Base-by-base conservation (phyloP, 2,113 vertebrate species). In the Lontra canadensis region DNA sequence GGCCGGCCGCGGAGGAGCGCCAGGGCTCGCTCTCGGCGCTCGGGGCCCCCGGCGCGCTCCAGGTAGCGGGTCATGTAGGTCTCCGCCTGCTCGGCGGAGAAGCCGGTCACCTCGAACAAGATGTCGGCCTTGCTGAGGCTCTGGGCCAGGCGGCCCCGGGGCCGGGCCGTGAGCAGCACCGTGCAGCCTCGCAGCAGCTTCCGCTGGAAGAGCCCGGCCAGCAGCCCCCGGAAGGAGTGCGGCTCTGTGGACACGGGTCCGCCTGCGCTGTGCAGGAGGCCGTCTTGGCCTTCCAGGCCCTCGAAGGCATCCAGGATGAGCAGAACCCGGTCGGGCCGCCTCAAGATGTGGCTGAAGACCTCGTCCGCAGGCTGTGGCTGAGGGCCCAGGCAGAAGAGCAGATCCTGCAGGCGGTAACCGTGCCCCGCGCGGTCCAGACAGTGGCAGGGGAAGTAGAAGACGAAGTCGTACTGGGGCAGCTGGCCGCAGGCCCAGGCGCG, bases 301-400 rank as follows among this genome's bases (percentile, higher is more conserved):
- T 99, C 99, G 55, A 99, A 99, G n/a, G 99, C 99, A n/a, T 99
- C 99, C 82, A 99, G 99, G 81, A 99, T 97, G 39, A 99, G 95
- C 89, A 99, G 99, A 14, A 99, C 98, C 2, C 98, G 99, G 63
- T 99, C 97, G 0, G 99, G 99, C 90, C 98, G 98, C 84, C 98
- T 98, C n/a, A 99, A 61, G 21, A 99, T 93, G 63, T 99, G 98
- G 67, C 98, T 74, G 55, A 99, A 99, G 82, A 99, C 98, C 12
- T 98, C 97, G 0, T 98, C 94, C 86, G 98, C 98, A 3, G 96
- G 96, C 18, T 96, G 98, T 29, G 98, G 80, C 55, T 98, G 96
- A 0, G 98, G 96, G 6, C 98, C 99, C 21, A 98, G 95, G 8
- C 98, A 98, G 44, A 99, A 98, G 0, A 99, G 99, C 78, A 99